These are phyloP conservation scores for Eucidaris tribuloides DNA, from an alignment of 35 echinoderm and acorn worm genomes.

Conservation along the genomic window DNA sequence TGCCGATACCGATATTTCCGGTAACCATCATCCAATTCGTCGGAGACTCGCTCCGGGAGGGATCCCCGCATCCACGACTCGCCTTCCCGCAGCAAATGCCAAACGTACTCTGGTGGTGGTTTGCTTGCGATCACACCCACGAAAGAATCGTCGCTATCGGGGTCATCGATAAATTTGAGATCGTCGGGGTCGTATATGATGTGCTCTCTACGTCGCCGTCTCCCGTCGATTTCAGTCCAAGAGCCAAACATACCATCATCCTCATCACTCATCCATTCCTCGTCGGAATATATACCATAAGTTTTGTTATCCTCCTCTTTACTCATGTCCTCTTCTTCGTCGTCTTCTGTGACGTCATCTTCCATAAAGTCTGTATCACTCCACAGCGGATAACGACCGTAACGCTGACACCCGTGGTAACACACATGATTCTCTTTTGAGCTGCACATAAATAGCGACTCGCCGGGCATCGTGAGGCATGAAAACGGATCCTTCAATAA, in stretches of 20 bases:
- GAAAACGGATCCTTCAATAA: background rate
- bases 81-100: background rate
- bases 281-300: no score
- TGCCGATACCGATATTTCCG: background rate
- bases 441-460: conserved; percentile 22
- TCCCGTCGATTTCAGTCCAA: no score
- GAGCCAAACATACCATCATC: no score
- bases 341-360: background rate
- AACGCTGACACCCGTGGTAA: background rate
- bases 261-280: conserved; percentile 14
- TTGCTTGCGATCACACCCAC: background rate
- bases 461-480: background rate
- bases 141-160: background rate
- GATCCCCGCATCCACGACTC: conserved; percentile 13
- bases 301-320: background rate
- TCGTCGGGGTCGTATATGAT: background rate
- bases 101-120: conserved; percentile 14
- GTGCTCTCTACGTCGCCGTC: no score
- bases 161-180: background rate
- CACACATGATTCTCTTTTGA: background rate
- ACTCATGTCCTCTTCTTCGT: background rate
- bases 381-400: conserved; percentile 8
- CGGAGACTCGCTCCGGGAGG: conserved; percentile 5
- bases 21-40: background rate
- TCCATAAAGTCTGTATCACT: background rate